Evolutionary conservation across 2,888 invertebrate genomes (phyloP).

Genomic region (Tenthredo livida): DNA sequence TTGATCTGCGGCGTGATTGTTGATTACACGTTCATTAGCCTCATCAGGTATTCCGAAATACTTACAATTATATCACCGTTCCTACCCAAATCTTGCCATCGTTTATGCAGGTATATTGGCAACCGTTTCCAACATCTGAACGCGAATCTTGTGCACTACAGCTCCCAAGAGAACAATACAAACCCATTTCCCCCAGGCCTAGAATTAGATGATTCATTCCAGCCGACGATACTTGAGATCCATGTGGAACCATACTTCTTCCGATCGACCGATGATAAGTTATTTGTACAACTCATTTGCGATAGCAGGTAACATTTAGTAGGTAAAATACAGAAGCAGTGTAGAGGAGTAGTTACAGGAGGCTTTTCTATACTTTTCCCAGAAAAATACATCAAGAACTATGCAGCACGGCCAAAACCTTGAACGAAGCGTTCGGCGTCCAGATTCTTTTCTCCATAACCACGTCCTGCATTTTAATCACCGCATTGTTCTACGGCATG

Average conservation of each 20-base stretch:
- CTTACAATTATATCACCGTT: neutral
- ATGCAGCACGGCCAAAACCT: conserved; percentile 55
- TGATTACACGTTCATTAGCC: conserved; percentile 59
- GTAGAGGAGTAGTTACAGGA: neutral
- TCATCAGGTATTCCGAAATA: conserved; percentile 61
- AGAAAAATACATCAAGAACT: conserved; percentile 66
- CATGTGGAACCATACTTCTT: neutral
- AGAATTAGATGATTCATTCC: neutral
- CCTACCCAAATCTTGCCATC: neutral
- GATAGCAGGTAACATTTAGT: neutral
- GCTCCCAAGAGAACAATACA: neutral
- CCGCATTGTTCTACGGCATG: conserved; percentile 60
- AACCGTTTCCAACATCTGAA: conserved; percentile 26
- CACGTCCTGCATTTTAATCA: conserved; percentile 59
- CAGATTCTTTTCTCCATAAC: conserved; percentile 63
- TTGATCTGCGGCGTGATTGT: conserved; percentile 52
- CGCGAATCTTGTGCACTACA: neutral
- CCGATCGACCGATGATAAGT: neutral
- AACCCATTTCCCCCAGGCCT: neutral
- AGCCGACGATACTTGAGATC: neutral
- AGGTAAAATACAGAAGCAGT: neutral
- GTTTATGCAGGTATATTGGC: conserved; percentile 16
- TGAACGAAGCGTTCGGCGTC: conserved; percentile 63
- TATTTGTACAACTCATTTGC: neutral
- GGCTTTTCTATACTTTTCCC: neutral